Base-by-base conservation (phyloP, 1,140 invertebrate species). In the Lordiphosa clarofinis region DNA sequence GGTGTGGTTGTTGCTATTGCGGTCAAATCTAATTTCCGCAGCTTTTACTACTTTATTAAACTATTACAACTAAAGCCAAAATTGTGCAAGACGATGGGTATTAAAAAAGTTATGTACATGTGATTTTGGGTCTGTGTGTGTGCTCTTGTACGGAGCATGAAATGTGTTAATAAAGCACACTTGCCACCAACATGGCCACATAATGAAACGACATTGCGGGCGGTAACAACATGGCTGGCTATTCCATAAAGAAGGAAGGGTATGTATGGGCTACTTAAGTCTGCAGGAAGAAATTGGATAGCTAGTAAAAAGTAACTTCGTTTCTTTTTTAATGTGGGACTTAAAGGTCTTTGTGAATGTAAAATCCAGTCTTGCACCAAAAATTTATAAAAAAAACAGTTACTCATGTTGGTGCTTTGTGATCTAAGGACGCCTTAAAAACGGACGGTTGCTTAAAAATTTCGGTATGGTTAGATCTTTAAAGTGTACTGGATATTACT, bases 111-210 rank as follows among this genome's bases (percentile, higher is more conserved):
- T 81, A 81, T 84, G 54, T 68, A 67, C 56, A 61, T 61, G 49
- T 53, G 54, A 56, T 52, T 15, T 40, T 12, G 44, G 24, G 28
- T 68, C 35, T 49, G 49, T 44, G 19, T 58, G 15, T 43, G 28
- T 55, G 28, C 53, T 15, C 39, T 49, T 37, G 56, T 35, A 38
- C 43, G 62, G 53, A 31, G 55, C 64, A 59, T 59, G 48, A 73
- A 84, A 84, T 84, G 82, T 86, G 82, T 86, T 86, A 86, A 86
- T 86, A 86, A 86, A 86, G 82, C 76, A 87, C 82, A 86, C 82
- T 86, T 82, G 79, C 79, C 58, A 68, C 73, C 78, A 48, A 67
- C 79, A 76, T 82, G 76, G 67, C 75, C 75, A 86, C 73, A 82
- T 81, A 81, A 81, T 81, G 75, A 81, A 81, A 81, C 68, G 59